A percentile compares a stretch with the other conserved stretches of the same genome.
phyloP scores from a whole-genome alignment of 1,140 invertebrate genomes.

The Bombus sylvicola region DNA sequence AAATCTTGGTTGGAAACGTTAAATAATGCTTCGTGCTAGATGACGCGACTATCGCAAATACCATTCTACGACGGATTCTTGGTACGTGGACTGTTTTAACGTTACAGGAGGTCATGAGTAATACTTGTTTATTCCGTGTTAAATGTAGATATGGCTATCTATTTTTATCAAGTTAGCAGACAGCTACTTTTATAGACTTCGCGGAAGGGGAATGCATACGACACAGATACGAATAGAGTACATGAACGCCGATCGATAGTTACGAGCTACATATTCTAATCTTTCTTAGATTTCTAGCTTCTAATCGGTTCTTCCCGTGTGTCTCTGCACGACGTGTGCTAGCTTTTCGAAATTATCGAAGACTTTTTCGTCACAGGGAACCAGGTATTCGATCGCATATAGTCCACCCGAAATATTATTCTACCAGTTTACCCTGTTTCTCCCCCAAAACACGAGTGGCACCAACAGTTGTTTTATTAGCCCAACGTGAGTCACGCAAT shows the following conservation, averaged over 20 bases:
- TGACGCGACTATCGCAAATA: not conserved
- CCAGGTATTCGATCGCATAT: not conserved
- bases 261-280: not conserved
- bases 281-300: not conserved
- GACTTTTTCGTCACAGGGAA: not conserved
- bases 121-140: constrained; percentile 5
- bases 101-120: not conserved
- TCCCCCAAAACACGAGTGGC: not conserved
- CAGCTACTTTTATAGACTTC: constrained; percentile 28
- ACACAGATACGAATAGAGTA: constrained; percentile 12
- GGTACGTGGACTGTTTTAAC: not conserved
- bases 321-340: not conserved
- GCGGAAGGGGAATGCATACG: constrained; percentile 4
- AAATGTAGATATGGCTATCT: not conserved
- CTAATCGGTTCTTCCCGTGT: not conserved
- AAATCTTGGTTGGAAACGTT: not conserved
- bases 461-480: constrained; percentile 2
- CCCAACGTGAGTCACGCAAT: not conserved
- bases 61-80: not conserved
- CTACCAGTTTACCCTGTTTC: not conserved
- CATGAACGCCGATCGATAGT: constrained; percentile 14
- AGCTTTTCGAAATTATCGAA: not conserved
- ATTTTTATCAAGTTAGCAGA: not conserved
- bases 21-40: not conserved
- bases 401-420: too few species aligned